Conservation (phyloP, 2,113 vertebrate species). For the Pica pica region DNA sequence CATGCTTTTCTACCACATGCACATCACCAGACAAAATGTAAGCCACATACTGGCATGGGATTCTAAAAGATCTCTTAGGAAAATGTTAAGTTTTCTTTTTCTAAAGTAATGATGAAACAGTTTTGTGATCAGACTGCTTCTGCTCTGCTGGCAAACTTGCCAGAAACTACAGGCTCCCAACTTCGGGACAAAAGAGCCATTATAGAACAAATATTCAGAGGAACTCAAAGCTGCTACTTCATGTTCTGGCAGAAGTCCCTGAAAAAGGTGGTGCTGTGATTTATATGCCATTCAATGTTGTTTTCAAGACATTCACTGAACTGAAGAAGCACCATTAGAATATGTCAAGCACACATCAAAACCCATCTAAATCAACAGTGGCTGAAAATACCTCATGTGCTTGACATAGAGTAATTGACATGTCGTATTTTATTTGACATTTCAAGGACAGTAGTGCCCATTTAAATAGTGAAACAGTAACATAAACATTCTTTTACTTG, state of each 20-base stretch:
- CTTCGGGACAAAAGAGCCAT: background rate
- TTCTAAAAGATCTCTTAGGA: background rate
- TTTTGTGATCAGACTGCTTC: background rate
- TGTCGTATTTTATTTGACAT: conserved; percentile 31
- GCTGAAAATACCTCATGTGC: conserved; percentile 2
- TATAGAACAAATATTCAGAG: background rate
- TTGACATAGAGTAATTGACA: conserved; percentile 7
- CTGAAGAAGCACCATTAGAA: conserved; percentile 36
- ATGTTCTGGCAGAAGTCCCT: background rate
- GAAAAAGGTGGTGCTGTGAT: background rate
- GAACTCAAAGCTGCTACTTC: background rate
- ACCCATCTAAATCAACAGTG: background rate
- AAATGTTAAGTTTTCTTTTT: background rate
- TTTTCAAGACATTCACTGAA: conserved; percentile 40
- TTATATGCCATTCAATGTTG: background rate
- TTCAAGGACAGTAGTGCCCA: conserved; percentile 28
- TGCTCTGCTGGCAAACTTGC: background rate
- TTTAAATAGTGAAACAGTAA: background rate
- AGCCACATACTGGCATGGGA: background rate
- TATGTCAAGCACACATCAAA: conserved; percentile 19
- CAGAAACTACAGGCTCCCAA: background rate
- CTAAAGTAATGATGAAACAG: background rate
- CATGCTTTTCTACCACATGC: background rate
- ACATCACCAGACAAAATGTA: background rate
- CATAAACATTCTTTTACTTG: background rate